phyloP scores from a whole-genome alignment of 1,140 invertebrate species.

The Portunus trituberculatus region DNA sequence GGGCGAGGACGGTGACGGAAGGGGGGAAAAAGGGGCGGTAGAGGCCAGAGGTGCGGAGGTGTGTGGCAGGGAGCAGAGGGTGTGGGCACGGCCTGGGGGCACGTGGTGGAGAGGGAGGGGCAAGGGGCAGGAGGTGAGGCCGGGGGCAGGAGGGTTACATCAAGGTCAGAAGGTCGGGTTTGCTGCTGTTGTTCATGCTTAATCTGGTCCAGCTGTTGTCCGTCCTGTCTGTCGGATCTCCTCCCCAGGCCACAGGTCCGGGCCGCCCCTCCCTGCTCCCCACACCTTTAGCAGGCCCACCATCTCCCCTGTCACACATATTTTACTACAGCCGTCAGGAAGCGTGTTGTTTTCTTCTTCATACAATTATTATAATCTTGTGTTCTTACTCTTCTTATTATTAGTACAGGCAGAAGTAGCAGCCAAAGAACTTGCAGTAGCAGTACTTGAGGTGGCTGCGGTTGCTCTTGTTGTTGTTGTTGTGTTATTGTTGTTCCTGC shows the following conservation, averaged over 20 bases:
- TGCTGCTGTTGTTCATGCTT: neutral
- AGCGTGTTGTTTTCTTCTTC: neutral
- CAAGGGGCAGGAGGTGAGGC: neutral
- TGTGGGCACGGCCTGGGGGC: neutral
- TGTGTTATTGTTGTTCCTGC: too few relatives aligned
- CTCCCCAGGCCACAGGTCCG: neutral
- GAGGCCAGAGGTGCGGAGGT: neutral
- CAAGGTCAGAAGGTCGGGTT: slow-evolving; percentile 10
- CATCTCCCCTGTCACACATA: too few relatives aligned
- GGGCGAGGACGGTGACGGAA: neutral
- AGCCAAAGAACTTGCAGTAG: neutral
- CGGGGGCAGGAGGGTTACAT: slow-evolving; percentile 16
- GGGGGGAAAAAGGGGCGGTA: slow-evolving; percentile 7
- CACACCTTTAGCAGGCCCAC: neutral
- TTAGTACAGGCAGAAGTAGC: neutral
- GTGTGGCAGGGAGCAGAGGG: neutral
- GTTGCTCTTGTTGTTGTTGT: too few relatives aligned
- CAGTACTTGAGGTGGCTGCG: too few relatives aligned
- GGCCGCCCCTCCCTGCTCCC: neutral
- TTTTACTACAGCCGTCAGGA: neutral
- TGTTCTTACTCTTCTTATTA: slow-evolving; percentile 10
- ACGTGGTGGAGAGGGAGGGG: neutral
- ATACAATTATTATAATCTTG: slow-evolving; percentile 3
- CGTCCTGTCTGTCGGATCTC: neutral
- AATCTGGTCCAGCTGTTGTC: neutral